These are phyloP conservation scores for Prinia subflava DNA, from an alignment of 2,113 vertebrate genomes.

Conservation along the genomic window DNA sequence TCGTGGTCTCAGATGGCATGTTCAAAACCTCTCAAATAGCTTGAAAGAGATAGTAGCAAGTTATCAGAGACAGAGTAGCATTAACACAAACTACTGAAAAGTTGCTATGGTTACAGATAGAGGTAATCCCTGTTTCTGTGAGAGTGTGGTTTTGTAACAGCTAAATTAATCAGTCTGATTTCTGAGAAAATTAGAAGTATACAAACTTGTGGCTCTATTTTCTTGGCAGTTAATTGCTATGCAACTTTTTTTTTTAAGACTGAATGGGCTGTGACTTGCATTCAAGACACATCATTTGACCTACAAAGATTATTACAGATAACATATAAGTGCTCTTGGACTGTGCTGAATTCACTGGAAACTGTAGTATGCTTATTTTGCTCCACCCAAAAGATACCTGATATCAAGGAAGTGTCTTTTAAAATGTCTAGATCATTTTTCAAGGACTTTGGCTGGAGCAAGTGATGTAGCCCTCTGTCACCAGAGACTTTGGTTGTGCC, in stretches of 20 bases:
- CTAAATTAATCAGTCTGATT: conserved; percentile 48
- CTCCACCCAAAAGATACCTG: not conserved
- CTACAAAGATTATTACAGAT: not conserved
- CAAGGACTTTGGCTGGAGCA: not conserved
- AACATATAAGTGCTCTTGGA: not conserved
- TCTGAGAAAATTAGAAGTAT: not conserved
- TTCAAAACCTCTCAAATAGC: conserved; percentile 11
- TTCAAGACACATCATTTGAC: not conserved
- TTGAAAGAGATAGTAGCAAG: conserved; percentile 32
- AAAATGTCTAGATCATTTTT: not conserved
- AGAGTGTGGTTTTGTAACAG: conserved; percentile 32
- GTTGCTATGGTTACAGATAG: conserved; percentile 63
- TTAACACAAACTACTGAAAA: conserved; percentile 49
- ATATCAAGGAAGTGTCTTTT: not conserved
- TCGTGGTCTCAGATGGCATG: not conserved
- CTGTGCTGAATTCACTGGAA: not conserved
- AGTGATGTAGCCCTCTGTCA: not conserved
- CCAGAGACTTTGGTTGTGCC: not conserved
- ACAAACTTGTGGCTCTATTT: conserved; percentile 4
- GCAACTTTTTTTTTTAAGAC: not conserved
- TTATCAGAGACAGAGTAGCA: conserved; percentile 25
- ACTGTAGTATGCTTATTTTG: not conserved
- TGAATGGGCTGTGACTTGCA: not conserved
- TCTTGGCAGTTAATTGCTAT: not conserved
- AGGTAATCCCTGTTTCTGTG: conserved; percentile 49